Evolutionary conservation across 1,140 invertebrate species (phyloP), one percentile per base, ranked within the genome.

Genomic region (Physella acuta): DNA sequence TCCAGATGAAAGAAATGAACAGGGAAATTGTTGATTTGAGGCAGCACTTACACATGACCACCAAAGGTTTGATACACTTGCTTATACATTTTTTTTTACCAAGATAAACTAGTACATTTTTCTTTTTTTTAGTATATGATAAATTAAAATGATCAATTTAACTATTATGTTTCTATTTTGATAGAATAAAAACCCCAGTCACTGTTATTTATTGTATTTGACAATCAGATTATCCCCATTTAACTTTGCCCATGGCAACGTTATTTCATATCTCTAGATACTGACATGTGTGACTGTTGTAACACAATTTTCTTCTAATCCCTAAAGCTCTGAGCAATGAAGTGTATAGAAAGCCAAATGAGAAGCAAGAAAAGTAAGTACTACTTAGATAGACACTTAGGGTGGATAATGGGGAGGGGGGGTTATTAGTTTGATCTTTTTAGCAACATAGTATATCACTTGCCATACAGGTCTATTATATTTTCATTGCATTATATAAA

Each of bases 1-100:
- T 77, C 36, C 78, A 79, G 56, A 78, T 80, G 76, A 80, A 77
- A 65, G 80, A 81, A 52, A 81, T 82, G 78, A 79, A 79, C 52
- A 70, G 75, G 17, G 80, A 83, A 69, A 60, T 83, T 26, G 73
- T 78, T 4, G 81, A 83, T 59, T 69, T 81, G 0, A 68, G 79
- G 14, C 76, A 81, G 51, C 78, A 80, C 51, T 65, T 83, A 17
- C 69, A 74, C 31, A 71, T 77, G 68, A 79, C 80, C 33, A 73
- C 79, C 49, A 72, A 74, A 77, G 79, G 81, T 44, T 44, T 44
- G 39, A 11, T 44, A 44, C 39, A 44, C 20, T 44, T 44, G 20
- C 39, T 44, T 44, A 44, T 20, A 11, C 20, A 20, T 44, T 44
- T 8, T 44, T 44, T 44, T 44, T 11, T 44, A 44, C 39, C 20